Percentiles rank a stretch among this genome's conserved stretches.
Evolutionary conservation across 2,113 vertebrate genomes (phyloP).

Genomic region (Brachirus orientalis): DNA sequence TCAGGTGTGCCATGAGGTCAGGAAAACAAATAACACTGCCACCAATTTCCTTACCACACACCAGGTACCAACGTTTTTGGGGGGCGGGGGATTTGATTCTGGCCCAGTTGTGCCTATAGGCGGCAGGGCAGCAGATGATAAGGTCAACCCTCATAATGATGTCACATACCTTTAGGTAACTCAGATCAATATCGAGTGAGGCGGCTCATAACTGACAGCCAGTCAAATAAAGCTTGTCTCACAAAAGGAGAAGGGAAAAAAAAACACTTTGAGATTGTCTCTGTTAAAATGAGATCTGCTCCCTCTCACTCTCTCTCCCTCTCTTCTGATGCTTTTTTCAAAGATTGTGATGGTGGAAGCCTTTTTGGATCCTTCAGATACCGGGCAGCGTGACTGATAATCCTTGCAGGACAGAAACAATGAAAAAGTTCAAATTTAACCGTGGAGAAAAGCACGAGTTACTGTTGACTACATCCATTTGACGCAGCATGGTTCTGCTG

Average conservation of each 20-base stretch:
- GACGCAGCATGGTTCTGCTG: slow-evolving; percentile 20
- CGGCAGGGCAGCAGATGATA: slow-evolving; percentile 82
- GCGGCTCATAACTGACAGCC: slow-evolving; percentile 71
- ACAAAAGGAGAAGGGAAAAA: slow-evolving; percentile 34
- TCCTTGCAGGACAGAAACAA: neutral
- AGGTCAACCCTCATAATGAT: slow-evolving; percentile 84
- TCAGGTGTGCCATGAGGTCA: slow-evolving; percentile 74
- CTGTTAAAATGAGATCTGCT: slow-evolving; percentile 73
- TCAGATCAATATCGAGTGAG: slow-evolving; percentile 79
- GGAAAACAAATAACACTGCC: slow-evolving; percentile 81
- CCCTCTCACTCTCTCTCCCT: slow-evolving; percentile 28
- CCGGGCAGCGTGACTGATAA: slow-evolving; percentile 1
- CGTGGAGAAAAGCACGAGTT: neutral
- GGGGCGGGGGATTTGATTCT: slow-evolving; percentile 47
- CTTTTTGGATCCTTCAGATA: slow-evolving; percentile 36
- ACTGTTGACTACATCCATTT: neutral
- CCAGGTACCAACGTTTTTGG: slow-evolving; percentile 65
- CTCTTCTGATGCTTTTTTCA: slow-evolving; percentile 60
- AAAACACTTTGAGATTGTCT: slow-evolving; percentile 71
- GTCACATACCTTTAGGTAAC: slow-evolving; percentile 84
- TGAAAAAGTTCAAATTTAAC: neutral
- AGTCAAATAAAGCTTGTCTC: slow-evolving; percentile 79
- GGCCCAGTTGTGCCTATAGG: slow-evolving; percentile 56
- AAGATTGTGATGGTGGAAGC: slow-evolving; percentile 40
- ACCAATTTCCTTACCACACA: slow-evolving; percentile 76